These are phyloP conservation scores for Calliopsis andreniformis DNA, from an alignment of 1,140 invertebrate species.

Conservation along the genomic window DNA sequence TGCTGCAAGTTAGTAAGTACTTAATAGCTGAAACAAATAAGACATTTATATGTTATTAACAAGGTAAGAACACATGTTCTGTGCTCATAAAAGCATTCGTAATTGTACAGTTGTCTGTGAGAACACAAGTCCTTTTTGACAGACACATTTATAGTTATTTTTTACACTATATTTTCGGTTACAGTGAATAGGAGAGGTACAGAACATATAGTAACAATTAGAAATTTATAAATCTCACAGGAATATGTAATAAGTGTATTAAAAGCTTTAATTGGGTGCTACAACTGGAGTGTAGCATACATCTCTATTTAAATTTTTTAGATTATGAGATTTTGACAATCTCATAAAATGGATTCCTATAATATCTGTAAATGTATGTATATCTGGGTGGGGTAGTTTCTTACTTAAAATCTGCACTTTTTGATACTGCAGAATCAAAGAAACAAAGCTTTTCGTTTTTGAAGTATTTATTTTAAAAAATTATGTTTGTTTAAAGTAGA, in stretches of 20 bases:
- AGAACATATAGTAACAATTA: slow-evolving; percentile 17
- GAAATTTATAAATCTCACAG: slow-evolving; percentile 13
- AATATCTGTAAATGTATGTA: not conserved
- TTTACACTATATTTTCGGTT: slow-evolving; percentile 13
- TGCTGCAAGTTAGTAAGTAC: slow-evolving; percentile 51
- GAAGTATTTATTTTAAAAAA: no score
- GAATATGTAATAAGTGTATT: not conserved
- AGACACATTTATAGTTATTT: slow-evolving; percentile 33
- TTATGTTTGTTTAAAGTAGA: no score
- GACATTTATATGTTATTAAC: slow-evolving; percentile 13
- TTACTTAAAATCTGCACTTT: not conserved
- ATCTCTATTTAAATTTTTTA: not conserved
- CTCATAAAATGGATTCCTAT: slow-evolving; percentile 9
- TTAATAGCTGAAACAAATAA: not conserved
- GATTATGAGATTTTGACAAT: not conserved
- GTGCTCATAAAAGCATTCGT: slow-evolving; percentile 6
- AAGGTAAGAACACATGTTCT: not conserved
- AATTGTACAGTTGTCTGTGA: slow-evolving; percentile 3
- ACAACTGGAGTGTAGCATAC: not conserved
- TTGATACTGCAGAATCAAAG: not conserved
- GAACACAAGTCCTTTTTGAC: slow-evolving; percentile 9
- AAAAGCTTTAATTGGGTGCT: not conserved
- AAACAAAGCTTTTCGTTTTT: not conserved
- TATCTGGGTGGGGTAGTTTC: not conserved
- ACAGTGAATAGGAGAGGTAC: not conserved